Conservation (phyloP, 2,888 invertebrate genomes). For the Actias luna region DNA sequence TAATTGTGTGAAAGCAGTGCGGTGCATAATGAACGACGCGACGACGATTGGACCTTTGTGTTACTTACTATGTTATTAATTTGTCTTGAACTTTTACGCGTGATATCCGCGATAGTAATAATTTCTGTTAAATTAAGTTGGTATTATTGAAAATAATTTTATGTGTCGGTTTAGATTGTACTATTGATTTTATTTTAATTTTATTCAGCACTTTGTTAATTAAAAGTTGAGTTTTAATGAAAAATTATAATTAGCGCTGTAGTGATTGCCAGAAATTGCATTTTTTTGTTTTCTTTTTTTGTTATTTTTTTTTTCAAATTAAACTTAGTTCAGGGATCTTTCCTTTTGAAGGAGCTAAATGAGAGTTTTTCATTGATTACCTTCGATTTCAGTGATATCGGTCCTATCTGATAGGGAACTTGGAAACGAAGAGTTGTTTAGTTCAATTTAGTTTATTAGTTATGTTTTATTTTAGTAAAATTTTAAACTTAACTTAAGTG, state of each 20-base stretch:
- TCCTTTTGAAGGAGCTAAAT: slow-evolving; percentile 63
- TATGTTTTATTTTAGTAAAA: slow-evolving; percentile 82
- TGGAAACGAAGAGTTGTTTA: slow-evolving; percentile 78
- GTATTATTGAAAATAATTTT: slow-evolving; percentile 80
- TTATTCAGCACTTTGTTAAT: slow-evolving; percentile 79
- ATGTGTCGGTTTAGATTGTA: slow-evolving; percentile 77
- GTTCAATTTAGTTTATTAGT: slow-evolving; percentile 82
- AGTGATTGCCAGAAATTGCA: slow-evolving; percentile 76
- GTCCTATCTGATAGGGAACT: slow-evolving; percentile 70
- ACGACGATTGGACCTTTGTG: slow-evolving; percentile 49
- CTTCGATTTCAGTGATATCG: slow-evolving; percentile 74
- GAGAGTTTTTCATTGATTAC: slow-evolving; percentile 67
- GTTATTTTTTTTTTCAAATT: slow-evolving; percentile 53
- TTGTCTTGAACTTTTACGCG: slow-evolving; percentile 46
- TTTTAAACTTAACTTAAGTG: slow-evolving; percentile 80
- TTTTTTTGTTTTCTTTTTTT: slow-evolving; percentile 63
- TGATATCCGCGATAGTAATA: slow-evolving; percentile 60
- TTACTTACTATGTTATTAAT: slow-evolving; percentile 39
- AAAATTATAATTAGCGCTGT: slow-evolving; percentile 64
- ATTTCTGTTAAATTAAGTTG: slow-evolving; percentile 80
- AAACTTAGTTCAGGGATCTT: slow-evolving; percentile 51
- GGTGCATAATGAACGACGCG: slow-evolving; percentile 41
- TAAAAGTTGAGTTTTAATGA: slow-evolving; percentile 74
- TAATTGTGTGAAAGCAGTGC: slow-evolving; percentile 40
- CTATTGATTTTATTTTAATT: slow-evolving; percentile 80